Conservation (phyloP, 2,888 invertebrate species). For the Neoascia interrupta region DNA sequence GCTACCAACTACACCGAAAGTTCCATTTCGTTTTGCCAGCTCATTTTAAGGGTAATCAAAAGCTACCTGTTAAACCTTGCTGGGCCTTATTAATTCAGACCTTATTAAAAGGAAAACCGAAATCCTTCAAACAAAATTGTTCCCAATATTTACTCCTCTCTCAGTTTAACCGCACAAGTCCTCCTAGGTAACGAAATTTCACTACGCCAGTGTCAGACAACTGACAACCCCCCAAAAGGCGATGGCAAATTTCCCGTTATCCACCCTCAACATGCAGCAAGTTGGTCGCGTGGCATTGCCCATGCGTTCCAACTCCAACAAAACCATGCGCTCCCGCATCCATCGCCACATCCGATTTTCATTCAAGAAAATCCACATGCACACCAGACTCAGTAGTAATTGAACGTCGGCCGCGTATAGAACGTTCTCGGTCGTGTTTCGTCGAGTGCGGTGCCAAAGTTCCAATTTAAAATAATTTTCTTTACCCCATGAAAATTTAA, state of each 20-base stretch:
- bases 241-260: constrained; percentile 21
- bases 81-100: no score
- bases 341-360: constrained; percentile 43
- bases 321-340: constrained; percentile 63
- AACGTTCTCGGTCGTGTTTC: constrained; percentile 63
- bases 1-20: no score
- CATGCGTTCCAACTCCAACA: constrained; percentile 62
- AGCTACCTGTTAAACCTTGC: no score
- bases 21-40: no score
- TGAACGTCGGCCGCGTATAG: constrained; percentile 60
- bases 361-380: constrained; percentile 60
- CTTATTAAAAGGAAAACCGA: background rate
- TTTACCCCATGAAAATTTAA: background rate
- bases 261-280: constrained; percentile 54
- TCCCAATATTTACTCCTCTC: constrained; percentile 47
- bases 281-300: constrained; percentile 54
- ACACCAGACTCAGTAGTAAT: constrained; percentile 60
- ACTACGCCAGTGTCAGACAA: background rate
- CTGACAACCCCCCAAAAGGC: constrained; percentile 2
- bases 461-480: constrained; percentile 16
- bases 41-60: no score
- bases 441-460: constrained; percentile 59
- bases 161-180: background rate
- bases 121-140: constrained; percentile 13
- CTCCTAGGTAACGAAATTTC: background rate